Percentiles rank a stretch among this genome's conserved stretches.
Conservation (phyloP, 2,888 invertebrate genomes). For the Isoperla grammatica region DNA sequence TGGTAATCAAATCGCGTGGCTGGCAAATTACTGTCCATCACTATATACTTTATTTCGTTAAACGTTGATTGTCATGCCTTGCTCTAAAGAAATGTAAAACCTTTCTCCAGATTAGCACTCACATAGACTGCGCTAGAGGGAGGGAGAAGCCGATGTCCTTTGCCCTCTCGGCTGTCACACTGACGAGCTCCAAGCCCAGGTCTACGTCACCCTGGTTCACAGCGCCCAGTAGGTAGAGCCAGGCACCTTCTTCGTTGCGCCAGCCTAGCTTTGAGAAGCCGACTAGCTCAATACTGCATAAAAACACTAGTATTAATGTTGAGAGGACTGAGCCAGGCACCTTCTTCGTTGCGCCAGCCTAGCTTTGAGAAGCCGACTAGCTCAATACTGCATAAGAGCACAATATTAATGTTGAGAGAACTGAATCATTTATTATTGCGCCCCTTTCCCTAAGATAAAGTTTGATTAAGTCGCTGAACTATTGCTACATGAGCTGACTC, state of each 20-base stretch:
- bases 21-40: no score
- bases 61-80: no score
- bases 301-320: slow-evolving; percentile 11
- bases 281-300: slow-evolving; percentile 38
- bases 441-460: no score
- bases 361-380: slow-evolving; percentile 39
- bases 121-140: slow-evolving; percentile 58
- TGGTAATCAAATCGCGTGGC: no score
- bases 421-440: slow-evolving; percentile 45
- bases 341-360: slow-evolving; percentile 35
- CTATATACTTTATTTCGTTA: no score
- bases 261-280: slow-evolving; percentile 41
- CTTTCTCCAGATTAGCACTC: no score
- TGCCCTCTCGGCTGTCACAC: slow-evolving; percentile 48
- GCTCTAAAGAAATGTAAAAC: no score
- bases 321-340: slow-evolving; percentile 56
- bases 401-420: no score
- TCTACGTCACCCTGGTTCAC: slow-evolving; percentile 53
- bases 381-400: slow-evolving; percentile 36
- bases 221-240: slow-evolving; percentile 57
- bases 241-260: slow-evolving; percentile 39
- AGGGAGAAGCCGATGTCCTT: slow-evolving; percentile 56
- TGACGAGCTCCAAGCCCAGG: slow-evolving; percentile 55
- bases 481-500: no score
- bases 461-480: no score